Conservation (phyloP, 2,888 invertebrate species). For the Autographa pulchrina region DNA sequence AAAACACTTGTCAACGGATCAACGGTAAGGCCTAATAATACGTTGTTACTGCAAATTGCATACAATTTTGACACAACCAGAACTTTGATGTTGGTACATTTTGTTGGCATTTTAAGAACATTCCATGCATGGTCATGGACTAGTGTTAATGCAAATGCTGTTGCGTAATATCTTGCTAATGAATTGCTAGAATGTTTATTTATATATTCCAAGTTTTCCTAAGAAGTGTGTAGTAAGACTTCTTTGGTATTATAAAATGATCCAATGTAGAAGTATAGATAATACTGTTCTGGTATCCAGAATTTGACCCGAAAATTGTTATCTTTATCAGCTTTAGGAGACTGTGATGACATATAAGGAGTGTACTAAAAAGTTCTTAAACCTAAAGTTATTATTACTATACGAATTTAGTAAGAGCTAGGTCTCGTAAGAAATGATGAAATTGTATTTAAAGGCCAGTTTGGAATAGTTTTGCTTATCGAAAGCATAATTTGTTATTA, state of each 20-base stretch:
- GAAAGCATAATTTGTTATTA: slow-evolving; percentile 1
- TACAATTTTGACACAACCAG: slow-evolving; percentile 46
- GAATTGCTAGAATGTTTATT: not conserved
- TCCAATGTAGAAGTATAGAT: no score
- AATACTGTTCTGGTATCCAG: no score
- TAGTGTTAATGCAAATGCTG: slow-evolving; percentile 14
- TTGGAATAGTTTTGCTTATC: not conserved
- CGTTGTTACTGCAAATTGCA: slow-evolving; percentile 53
- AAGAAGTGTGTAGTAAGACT: not conserved
- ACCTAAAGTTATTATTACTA: not conserved
- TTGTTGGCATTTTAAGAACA: slow-evolving; percentile 43
- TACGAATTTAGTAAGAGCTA: not conserved
- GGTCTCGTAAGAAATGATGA: not conserved
- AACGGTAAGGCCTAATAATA: slow-evolving; percentile 54
- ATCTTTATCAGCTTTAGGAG: no score
- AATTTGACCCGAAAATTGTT: no score
- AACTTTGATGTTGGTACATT: slow-evolving; percentile 36
- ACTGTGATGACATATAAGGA: no score
- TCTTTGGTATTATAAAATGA: no score
- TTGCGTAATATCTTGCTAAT: not conserved
- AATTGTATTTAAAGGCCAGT: not conserved
- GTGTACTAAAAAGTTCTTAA: no score
- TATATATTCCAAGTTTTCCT: not conserved
- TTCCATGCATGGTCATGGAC: slow-evolving; percentile 29
- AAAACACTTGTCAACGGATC: slow-evolving; percentile 65